Conservation (phyloP, 2,113 vertebrate genomes). For the Neopipo cinnamomea region DNA sequence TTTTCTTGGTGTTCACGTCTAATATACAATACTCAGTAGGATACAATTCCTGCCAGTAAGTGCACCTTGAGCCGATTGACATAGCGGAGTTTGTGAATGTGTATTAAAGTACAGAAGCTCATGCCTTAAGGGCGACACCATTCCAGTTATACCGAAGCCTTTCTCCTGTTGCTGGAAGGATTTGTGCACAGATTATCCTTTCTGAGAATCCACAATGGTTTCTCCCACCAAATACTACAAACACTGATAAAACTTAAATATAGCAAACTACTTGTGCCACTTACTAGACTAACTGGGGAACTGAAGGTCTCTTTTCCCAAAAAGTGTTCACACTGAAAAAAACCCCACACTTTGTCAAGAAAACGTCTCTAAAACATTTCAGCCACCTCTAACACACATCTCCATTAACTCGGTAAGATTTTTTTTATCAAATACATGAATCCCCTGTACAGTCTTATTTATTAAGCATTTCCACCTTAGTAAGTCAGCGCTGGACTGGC, state of each 20-base stretch:
- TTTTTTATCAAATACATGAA: not conserved
- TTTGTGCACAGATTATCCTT: not conserved
- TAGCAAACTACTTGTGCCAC: not conserved
- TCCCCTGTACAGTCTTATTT: not conserved
- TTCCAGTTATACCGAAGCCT: not conserved
- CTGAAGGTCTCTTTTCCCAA: not conserved
- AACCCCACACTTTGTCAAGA: not conserved
- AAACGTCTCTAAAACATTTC: not conserved
- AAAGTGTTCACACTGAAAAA: not conserved
- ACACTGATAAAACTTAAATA: not conserved
- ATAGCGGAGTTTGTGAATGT: not conserved
- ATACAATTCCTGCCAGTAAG: not conserved
- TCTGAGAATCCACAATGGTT: not conserved
- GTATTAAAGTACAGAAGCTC: not conserved
- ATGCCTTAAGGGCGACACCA: not conserved
- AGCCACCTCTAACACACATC: not conserved
- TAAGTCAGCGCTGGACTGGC: not conserved
- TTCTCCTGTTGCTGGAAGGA: not conserved
- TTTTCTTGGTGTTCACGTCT: not conserved
- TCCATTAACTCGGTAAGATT: not conserved
- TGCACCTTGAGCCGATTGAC: accelerated
- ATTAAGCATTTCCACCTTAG: not conserved
- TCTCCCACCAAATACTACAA: not conserved
- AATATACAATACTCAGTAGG: not conserved
- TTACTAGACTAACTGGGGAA: not conserved